Conservation (phyloP, 2,113 vertebrate species). For the cattle (Bos taurus) region DNA sequence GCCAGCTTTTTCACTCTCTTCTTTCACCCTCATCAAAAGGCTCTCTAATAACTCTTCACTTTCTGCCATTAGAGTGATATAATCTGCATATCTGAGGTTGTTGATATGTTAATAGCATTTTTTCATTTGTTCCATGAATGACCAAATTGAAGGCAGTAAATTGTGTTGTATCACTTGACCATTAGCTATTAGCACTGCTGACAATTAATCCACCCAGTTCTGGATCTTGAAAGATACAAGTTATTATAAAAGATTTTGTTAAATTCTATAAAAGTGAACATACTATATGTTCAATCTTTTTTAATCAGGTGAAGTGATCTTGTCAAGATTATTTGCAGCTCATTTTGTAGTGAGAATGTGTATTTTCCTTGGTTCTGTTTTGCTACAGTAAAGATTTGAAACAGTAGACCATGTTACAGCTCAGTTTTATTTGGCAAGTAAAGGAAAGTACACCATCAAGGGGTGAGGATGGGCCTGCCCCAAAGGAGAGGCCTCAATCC, state of each 20-base stretch:
- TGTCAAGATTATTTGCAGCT: neutral
- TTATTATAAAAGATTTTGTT: neutral
- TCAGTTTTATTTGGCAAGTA: neutral
- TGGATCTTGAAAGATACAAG: neutral
- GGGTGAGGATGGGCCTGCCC: fast-evolving
- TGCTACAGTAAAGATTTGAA: neutral
- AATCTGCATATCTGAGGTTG: neutral
- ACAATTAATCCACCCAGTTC: neutral
- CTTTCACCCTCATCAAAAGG: neutral
- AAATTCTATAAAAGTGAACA: neutral
- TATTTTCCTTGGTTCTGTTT: neutral
- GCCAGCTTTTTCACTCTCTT: neutral
- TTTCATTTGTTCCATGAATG: neutral
- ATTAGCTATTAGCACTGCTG: neutral
- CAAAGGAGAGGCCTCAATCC: neutral
- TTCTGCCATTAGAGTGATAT: neutral
- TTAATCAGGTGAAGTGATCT: neutral
- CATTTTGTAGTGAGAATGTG: neutral
- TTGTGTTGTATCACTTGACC: neutral
- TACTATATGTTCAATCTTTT: fast-evolving
- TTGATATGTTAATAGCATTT: neutral
- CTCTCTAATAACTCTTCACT: neutral
- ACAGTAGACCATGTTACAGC: fast-evolving
- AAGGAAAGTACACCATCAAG: neutral
- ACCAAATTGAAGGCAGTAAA: neutral